Evolutionary conservation across 2,113 vertebrate species (phyloP).

Genomic region (Eurypyga helias): DNA sequence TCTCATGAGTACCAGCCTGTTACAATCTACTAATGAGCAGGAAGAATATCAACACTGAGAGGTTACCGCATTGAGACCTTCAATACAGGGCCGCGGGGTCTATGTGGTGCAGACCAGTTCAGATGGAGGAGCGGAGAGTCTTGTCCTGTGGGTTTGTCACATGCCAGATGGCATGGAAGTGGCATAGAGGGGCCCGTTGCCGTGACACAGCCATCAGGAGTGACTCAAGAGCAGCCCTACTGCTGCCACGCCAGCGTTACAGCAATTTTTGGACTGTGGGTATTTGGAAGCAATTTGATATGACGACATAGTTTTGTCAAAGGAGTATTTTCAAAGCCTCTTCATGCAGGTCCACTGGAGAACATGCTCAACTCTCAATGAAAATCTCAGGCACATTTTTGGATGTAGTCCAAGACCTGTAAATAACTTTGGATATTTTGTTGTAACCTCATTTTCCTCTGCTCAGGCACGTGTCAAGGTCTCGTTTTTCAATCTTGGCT

Average conservation of each 20-base stretch:
- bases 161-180: background rate
- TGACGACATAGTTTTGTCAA: background rate
- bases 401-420: background rate
- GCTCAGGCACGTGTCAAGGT: background rate
- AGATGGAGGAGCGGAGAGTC: background rate
- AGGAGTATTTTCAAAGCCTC: background rate
- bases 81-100: background rate
- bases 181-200: background rate
- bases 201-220: background rate
- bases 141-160: background rate
- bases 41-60: background rate
- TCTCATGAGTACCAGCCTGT: background rate
- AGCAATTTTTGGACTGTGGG: background rate
- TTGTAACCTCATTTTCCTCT: constrained; percentile 7
- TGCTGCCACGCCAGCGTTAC: background rate
- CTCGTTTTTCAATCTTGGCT: constrained; percentile 16
- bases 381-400: background rate
- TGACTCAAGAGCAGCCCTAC: background rate
- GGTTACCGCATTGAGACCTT: background rate
- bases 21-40: background rate
- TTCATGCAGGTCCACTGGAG: background rate
- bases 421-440: constrained; percentile 1
- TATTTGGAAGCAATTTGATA: background rate
- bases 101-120: background rate
- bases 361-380: background rate